Evolutionary conservation across 2,888 invertebrate species (phyloP).

Genomic region (Lasiommata megera): DNA sequence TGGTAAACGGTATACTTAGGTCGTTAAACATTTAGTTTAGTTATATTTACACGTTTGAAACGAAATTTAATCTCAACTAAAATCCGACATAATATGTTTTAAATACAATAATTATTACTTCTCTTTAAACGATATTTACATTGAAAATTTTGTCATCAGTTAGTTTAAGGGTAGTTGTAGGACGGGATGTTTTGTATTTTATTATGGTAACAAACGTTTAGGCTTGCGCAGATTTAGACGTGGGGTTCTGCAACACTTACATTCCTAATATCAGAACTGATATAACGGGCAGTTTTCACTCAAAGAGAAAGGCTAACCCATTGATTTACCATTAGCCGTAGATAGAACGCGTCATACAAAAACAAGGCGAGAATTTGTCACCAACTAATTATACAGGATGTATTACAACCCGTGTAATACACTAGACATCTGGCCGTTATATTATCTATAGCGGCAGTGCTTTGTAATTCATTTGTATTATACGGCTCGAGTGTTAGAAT

Average conservation of each 20-base stretch:
- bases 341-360: too few species aligned
- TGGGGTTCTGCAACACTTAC: background rate
- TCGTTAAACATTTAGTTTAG: background rate
- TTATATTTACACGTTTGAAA: background rate
- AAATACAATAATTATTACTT: background rate
- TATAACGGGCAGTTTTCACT: too few species aligned
- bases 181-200: conserved; percentile 31
- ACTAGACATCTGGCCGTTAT: too few species aligned
- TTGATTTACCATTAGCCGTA: too few species aligned
- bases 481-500: too few species aligned
- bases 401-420: too few species aligned
- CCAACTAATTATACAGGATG: too few species aligned
- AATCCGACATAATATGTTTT: conserved; percentile 2
- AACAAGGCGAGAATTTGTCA: too few species aligned
- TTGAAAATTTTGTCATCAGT: conserved; percentile 10
- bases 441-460: too few species aligned
- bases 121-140: conserved; percentile 6
- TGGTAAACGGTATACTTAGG: background rate
- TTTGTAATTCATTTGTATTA: too few species aligned
- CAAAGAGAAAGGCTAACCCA: too few species aligned
- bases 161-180: conserved; percentile 28
- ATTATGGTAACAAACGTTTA: conserved; percentile 14
- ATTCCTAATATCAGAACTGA: too few species aligned
- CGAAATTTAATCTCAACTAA: background rate
- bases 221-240: conserved; percentile 12